Evolutionary conservation across 2,888 invertebrate genomes (phyloP).

Genomic region (Harpagoxenus sublaevis): DNA sequence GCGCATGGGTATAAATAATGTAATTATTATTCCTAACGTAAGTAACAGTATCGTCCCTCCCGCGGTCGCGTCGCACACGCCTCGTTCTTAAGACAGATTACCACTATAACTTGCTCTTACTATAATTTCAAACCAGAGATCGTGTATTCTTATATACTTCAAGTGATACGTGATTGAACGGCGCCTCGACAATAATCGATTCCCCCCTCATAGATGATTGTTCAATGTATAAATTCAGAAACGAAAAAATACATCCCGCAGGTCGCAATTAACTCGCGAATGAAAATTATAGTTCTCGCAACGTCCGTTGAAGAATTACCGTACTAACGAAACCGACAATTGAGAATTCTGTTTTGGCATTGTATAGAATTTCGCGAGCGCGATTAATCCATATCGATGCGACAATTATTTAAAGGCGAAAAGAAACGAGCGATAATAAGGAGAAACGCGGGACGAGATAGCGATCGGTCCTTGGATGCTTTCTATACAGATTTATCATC

Average conservation of each 20-base stretch:
- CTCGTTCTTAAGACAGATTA: slow-evolving; percentile 6
- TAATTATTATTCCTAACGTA: slow-evolving; percentile 42
- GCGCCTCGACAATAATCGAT: neutral
- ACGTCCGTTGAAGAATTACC: neutral
- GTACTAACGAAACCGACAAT: neutral
- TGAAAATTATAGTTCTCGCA: neutral
- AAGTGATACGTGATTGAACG: neutral
- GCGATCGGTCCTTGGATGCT: slow-evolving; percentile 60
- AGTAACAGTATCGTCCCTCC: slow-evolving; percentile 18
- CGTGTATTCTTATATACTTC: neutral
- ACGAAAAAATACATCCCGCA: neutral
- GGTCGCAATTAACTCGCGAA: neutral
- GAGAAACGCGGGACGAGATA: slow-evolving; percentile 28
- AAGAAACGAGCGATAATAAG: slow-evolving; percentile 28
- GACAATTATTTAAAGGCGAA: slow-evolving; percentile 55
- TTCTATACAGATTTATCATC: slow-evolving; percentile 76
- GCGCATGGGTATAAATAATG: slow-evolving; percentile 19
- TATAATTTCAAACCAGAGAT: slow-evolving; percentile 23
- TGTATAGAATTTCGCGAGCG: slow-evolving; percentile 37
- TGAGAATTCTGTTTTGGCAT: neutral
- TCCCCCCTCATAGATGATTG: neutral
- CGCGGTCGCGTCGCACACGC: slow-evolving; percentile 13
- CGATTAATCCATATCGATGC: slow-evolving; percentile 38
- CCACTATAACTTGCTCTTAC: slow-evolving; percentile 16
- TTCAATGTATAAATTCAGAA: neutral